phyloP scores from a whole-genome alignment of 2,888 invertebrate genomes.

The Auanema sp. region DNA sequence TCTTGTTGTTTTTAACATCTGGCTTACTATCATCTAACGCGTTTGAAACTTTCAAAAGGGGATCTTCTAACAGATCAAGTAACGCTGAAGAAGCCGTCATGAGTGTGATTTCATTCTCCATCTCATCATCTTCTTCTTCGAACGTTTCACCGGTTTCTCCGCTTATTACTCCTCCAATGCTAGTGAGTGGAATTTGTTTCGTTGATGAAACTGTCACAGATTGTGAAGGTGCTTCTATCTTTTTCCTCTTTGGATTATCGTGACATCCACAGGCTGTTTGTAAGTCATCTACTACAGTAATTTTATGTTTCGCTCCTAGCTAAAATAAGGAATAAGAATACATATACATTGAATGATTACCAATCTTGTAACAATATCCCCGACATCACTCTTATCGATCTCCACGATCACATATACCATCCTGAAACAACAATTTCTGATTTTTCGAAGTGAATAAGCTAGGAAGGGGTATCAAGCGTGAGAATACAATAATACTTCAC shows the following conservation, averaged over 20 bases:
- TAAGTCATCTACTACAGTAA: neutral
- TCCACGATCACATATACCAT: conserved; percentile 11
- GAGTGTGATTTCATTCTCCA: no score
- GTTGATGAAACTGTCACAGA: neutral
- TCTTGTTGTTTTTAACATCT: neutral
- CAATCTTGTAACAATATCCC: conserved; percentile 8
- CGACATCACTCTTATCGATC: conserved; percentile 5
- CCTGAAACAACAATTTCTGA: no score
- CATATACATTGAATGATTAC: neutral
- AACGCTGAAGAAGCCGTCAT: no score
- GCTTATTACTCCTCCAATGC: neutral
- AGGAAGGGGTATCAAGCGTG: no score
- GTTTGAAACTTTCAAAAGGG: no score
- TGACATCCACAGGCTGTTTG: conserved; percentile 2
- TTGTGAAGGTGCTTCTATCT: neutral
- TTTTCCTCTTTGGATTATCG: neutral
- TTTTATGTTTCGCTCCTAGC: conserved; percentile 6
- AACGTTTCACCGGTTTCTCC: neutral
- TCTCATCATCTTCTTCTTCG: conserved; percentile 2
- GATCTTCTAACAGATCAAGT: no score
- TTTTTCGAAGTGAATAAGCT: no score
- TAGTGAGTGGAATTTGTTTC: neutral
- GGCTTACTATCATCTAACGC: conserved; percentile 1
- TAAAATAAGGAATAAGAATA: neutral
- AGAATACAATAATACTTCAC: no score